Evolutionary conservation across 2,113 vertebrate species (phyloP).

Genomic region (Bothrops jararaca): DNA sequence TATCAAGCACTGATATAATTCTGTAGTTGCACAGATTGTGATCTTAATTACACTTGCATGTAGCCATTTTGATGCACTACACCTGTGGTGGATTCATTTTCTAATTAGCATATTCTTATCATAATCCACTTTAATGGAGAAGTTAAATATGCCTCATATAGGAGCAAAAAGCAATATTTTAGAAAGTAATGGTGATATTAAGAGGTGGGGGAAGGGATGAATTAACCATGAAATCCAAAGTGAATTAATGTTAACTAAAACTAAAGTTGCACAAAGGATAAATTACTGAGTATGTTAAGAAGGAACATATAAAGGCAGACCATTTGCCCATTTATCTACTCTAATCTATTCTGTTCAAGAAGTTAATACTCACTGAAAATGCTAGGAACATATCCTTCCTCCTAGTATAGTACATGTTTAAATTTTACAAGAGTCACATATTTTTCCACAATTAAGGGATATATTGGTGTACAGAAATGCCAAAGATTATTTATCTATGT

Average conservation of each 20-base stretch:
- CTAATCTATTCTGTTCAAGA: not conserved
- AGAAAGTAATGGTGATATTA: not conserved
- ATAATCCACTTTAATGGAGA: conserved; percentile 22
- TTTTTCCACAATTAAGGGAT: not conserved
- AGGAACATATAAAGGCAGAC: not conserved
- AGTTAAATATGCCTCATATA: conserved; percentile 25
- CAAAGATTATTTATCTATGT: not conserved
- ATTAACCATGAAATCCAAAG: not conserved
- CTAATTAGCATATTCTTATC: conserved; percentile 31
- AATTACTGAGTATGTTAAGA: not conserved
- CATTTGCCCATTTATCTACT: not conserved
- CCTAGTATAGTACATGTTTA: not conserved
- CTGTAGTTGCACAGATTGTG: not conserved
- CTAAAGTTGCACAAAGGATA: not conserved
- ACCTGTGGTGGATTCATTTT: not conserved
- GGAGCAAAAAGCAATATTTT: conserved; percentile 50
- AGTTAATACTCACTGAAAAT: not conserved
- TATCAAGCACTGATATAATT: not conserved
- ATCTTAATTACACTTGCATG: conserved; percentile 27
- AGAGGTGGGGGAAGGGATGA: not conserved
- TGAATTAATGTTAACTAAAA: not conserved
- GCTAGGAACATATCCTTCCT: not conserved
- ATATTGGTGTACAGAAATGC: not conserved
- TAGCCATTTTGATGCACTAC: conserved; percentile 6
- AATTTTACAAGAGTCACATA: not conserved